Base-by-base conservation (phyloP, 1,140 invertebrate genomes). In the Sinella curviseta region DNA sequence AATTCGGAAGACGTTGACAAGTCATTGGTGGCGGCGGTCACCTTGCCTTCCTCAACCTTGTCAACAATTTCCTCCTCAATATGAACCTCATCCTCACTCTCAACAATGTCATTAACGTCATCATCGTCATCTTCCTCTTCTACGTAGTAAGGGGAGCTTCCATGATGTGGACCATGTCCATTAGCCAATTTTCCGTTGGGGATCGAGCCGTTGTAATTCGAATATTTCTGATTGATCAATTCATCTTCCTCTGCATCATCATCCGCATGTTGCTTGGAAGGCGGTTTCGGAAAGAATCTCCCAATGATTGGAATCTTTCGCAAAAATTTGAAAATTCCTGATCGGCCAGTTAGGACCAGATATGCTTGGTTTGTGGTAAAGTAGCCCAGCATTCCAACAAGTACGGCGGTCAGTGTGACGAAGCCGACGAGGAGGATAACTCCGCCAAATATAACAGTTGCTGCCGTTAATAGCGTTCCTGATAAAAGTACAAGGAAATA, bases 391-490 rank as follows among this genome's bases (percentile, higher is more conserved):
- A 77, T 31, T 34, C 65, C 79, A 12, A 57, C 4, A n/a, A 74
- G n/a, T 1, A 77, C 34, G 65, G 48, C 33, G 20, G 36, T 75
- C 14, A 82, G 57, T 24, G 78, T 82, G 24, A 70, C 35, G n/a
- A 78, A 76, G 14, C 78, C 78, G 1, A 82, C 77, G 39, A 77
- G 16, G n/a, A 80, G 12, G 16, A 82, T 39, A 17, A 78, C 77
- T 17, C 76, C 77, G 26, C 78, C 78, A 24, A 82, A 73, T n/a
- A 80, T n/a, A 8, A 82, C 77, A 24, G 77, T 36, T 31, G 81
- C 81, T 8, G 76, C 30, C 17, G 81, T 80, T 34, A 82, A 73
- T 26, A 82, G 65, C 3, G 81, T 80, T 76, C 81, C 81, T 82
- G 48, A 79, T 1, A 55, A 54, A n/a, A n/a, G n/a, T 74, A 74